phyloP scores from a whole-genome alignment of 2,113 vertebrate genomes.

The Tauraco erythrolophus region DNA sequence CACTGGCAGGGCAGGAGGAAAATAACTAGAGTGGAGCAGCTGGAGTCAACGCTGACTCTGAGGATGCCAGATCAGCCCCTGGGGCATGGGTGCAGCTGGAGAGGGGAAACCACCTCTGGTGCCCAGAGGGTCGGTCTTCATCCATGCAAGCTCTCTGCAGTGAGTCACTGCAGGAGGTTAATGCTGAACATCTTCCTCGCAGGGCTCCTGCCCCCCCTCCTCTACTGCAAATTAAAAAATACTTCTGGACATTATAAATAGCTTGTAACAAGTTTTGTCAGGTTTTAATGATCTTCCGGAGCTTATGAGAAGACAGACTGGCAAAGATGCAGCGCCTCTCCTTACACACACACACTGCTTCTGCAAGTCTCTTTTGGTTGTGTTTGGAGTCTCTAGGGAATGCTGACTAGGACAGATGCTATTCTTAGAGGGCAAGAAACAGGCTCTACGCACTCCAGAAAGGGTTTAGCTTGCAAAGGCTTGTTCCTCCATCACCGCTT shows the following conservation, averaged over 20 bases:
- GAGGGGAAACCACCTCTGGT: background rate
- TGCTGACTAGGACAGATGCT: background rate
- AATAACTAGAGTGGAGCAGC: background rate
- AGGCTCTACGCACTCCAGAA: background rate
- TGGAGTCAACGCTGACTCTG: accelerated
- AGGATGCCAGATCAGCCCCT: accelerated
- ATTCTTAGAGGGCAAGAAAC: slow-evolving; percentile 24
- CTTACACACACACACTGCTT: background rate
- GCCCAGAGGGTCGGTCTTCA: background rate
- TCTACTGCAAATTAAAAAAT: background rate
- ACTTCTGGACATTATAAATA: background rate
- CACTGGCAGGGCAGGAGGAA: accelerated
- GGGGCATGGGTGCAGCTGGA: background rate
- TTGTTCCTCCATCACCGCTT: slow-evolving; percentile 33
- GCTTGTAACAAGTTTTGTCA: background rate
- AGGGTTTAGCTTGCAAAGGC: slow-evolving; percentile 39
- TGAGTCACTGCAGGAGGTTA: background rate
- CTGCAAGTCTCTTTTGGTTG: background rate
- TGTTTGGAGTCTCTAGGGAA: background rate
- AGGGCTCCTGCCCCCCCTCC: background rate
- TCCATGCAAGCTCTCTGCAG: accelerated
- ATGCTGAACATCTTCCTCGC: background rate
- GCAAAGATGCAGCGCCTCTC: background rate
- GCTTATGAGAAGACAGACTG: background rate
- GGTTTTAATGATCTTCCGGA: background rate